These are phyloP conservation scores for Trichacis sp. DNA, from an alignment of 2,888 invertebrate genomes.

Conservation along the genomic window DNA sequence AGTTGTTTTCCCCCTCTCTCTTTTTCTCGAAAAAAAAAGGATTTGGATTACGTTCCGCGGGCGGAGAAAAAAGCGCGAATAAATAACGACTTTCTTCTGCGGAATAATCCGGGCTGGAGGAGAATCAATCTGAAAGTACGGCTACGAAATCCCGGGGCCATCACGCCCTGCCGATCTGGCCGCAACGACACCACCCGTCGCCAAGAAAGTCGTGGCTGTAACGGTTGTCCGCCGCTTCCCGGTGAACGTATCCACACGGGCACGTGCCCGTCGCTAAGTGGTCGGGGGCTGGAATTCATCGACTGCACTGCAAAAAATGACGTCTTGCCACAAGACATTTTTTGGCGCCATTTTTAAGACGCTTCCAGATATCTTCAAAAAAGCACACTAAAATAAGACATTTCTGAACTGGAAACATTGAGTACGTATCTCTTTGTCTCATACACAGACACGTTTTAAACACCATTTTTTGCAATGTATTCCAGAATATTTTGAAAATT, in stretches of 20 bases:
- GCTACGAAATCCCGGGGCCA: conserved; percentile 40
- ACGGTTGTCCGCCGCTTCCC: conserved; percentile 32
- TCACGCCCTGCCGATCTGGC: conserved; percentile 33
- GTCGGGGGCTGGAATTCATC: not conserved
- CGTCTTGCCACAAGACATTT: too few relatives aligned
- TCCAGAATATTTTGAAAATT: too few relatives aligned
- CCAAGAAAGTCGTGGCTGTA: conserved; percentile 32
- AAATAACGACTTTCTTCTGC: conserved; percentile 2
- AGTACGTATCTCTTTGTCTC: too few relatives aligned
- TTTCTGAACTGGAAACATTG: too few relatives aligned
- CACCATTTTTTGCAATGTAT: too few relatives aligned
- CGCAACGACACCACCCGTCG: conserved; percentile 26
- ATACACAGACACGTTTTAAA: too few relatives aligned
- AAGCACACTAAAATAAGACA: too few relatives aligned
- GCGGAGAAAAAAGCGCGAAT: not conserved
- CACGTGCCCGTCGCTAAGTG: conserved; percentile 27
- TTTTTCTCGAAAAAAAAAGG: too few relatives aligned
- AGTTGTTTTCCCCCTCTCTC: too few relatives aligned
- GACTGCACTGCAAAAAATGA: not conserved
- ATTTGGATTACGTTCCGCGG: too few relatives aligned
- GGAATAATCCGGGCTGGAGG: conserved; percentile 1
- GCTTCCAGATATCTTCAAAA: too few relatives aligned
- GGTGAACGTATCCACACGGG: conserved; percentile 31
- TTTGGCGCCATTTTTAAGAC: too few relatives aligned
- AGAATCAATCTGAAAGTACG: conserved; percentile 18